Percentiles rank a stretch among this genome's conserved stretches.
phyloP scores from a whole-genome alignment of 2,797 vertebrate species.

The Gouania willdenowi region DNA sequence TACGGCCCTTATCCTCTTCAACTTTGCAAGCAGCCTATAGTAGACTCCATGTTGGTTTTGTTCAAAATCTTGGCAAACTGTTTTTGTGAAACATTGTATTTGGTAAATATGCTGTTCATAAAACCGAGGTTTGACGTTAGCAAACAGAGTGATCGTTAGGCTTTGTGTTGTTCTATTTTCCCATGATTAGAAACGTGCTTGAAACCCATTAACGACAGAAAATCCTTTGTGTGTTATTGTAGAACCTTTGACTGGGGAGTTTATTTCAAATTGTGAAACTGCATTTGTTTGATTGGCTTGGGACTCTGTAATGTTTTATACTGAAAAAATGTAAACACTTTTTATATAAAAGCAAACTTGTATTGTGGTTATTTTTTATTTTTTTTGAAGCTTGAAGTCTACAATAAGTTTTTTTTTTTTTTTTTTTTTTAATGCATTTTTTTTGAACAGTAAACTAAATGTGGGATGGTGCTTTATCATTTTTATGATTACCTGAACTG shows the following conservation, averaged over 20 bases:
- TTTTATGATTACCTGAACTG: slow-evolving; percentile 40
- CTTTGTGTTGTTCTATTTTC: slow-evolving; percentile 75
- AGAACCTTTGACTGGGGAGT: slow-evolving; percentile 73
- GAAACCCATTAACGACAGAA: slow-evolving; percentile 66
- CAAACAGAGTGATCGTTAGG: slow-evolving; percentile 75
- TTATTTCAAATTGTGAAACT: too few relatives aligned
- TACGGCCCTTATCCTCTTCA: too few relatives aligned
- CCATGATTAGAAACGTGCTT: slow-evolving; percentile 73
- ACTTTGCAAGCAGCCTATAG: too few relatives aligned
- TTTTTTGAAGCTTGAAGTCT: too few relatives aligned
- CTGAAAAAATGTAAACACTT: slow-evolving; percentile 91
- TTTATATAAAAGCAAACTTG: slow-evolving; percentile 71
- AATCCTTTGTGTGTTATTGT: slow-evolving; percentile 82
- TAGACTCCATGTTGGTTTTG: too few relatives aligned
- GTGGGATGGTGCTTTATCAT: slow-evolving; percentile 43
- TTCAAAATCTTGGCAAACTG: too few relatives aligned
- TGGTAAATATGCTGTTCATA: too few relatives aligned
- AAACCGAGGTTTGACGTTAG: too few relatives aligned
- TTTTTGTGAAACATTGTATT: too few relatives aligned
- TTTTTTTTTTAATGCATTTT: too few relatives aligned
- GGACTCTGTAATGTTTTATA: slow-evolving; percentile 91
- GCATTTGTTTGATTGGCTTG: slow-evolving; percentile 87
- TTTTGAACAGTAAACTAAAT: slow-evolving; percentile 45
- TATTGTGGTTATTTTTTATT: slow-evolving; percentile 74
- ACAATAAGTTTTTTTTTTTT: slow-evolving; percentile 64